Base-by-base conservation (phyloP, 2,113 vertebrate species). In the Stigmatopora nigra region DNA sequence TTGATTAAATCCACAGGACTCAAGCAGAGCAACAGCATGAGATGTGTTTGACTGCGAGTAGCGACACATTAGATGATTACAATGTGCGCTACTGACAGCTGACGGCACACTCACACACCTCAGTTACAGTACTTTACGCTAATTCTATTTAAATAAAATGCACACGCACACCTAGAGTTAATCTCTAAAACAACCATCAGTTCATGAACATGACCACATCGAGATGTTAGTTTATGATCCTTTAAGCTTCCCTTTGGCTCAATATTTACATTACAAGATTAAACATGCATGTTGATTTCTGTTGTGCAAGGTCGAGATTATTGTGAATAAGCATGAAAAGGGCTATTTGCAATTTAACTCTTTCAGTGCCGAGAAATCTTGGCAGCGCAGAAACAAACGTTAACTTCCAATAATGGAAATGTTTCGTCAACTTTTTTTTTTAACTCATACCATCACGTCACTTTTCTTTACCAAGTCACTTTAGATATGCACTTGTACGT, bases 61-160 rank as follows among this genome's bases (percentile, higher is more conserved):
- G 67, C 77, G 82, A 86, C 82, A 81, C 70, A 57, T 78, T 56
- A 71, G 78, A 77, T 83, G 80, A 86, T 88, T 82, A 79, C 74
- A 83, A 76, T 76, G 64, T 67, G 64, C 78, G 81, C 73, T 76
- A 53, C 12, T 73, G 71, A 75, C 82, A 86, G 76, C 65, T 84
- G 74, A 73, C 52, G 73, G 73, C 80, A 81, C 63, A 15, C 49
- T 22, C 64, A 51, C 52, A 63, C 49, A 44, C 31, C 51, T 16
- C 41, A 46, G 36, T 61, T 61, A 61, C 60, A 46, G 41, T 22
- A 45, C 15, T n/a, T 20, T 46, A 61, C 14, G 60, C 20, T 22
- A 20, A 22, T 61, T 14, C 44, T 46, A 22, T 45, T 61, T 15
- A 46, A 61, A 22, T 22, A 16, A 44, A 44, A n/a, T 65, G 55